phyloP scores from a whole-genome alignment of 2,888 invertebrate species.

The Ectemnius lituratus region DNA sequence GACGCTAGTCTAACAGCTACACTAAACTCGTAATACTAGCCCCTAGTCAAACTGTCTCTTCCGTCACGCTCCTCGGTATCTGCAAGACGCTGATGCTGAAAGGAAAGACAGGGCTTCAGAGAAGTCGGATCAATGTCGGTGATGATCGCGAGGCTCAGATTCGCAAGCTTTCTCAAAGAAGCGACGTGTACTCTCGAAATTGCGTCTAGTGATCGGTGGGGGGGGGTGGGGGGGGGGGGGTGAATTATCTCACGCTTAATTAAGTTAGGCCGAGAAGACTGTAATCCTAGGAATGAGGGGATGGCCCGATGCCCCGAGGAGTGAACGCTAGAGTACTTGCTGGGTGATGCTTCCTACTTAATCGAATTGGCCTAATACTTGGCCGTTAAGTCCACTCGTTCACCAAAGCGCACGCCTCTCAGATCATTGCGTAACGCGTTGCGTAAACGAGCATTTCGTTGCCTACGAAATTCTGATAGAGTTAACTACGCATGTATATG shows the following conservation, averaged over 20 bases:
- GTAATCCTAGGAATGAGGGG: too few relatives aligned
- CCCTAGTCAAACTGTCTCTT: conserved; percentile 73
- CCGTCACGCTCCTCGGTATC: conserved; percentile 68
- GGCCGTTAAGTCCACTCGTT: conserved; percentile 22
- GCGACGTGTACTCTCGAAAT: conserved; percentile 26
- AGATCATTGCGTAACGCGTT: conserved; percentile 30
- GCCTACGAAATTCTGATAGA: too few relatives aligned
- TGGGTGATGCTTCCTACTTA: too few relatives aligned
- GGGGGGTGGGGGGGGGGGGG: too few relatives aligned
- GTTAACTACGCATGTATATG: too few relatives aligned
- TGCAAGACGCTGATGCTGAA: conserved; percentile 66
- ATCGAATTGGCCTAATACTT: too few relatives aligned
- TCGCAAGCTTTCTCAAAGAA: conserved; percentile 21
- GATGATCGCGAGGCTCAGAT: too few relatives aligned
- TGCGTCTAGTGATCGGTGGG: neutral
- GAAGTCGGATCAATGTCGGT: too few relatives aligned
- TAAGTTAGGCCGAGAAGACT: too few relatives aligned
- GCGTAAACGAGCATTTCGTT: conserved; percentile 20
- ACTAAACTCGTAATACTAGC: conserved; percentile 40
- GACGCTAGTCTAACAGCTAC: conserved; percentile 19
- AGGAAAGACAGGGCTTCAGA: conserved; percentile 27
- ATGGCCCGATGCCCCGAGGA: too few relatives aligned
- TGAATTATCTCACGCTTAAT: too few relatives aligned
- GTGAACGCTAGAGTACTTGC: too few relatives aligned
- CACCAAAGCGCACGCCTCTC: conserved; percentile 19